Evolutionary conservation across 2,113 vertebrate genomes (phyloP).

Genomic region (Heptranchias perlo): DNA sequence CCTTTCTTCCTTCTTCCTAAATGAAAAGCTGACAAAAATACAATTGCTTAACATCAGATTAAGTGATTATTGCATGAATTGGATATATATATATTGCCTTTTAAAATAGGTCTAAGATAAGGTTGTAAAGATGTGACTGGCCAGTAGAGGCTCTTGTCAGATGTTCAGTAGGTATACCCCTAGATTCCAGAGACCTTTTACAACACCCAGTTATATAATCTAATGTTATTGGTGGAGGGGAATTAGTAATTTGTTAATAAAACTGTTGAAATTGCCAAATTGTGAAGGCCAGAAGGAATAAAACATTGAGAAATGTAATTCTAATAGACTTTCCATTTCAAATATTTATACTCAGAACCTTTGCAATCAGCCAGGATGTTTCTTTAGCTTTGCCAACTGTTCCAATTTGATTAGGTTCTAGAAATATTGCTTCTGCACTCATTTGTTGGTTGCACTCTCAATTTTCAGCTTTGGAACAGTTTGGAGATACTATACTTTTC

Average conservation of each 20-base stretch:
- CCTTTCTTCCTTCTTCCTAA: no score
- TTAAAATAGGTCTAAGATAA: neutral
- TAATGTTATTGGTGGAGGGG: neutral
- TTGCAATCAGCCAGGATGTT: neutral
- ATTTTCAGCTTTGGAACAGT: slow-evolving; percentile 77
- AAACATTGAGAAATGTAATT: neutral
- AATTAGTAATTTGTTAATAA: neutral
- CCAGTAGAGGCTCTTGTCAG: neutral
- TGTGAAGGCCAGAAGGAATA: neutral
- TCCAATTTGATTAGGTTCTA: neutral
- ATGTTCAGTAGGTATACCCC: neutral
- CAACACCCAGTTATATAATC: neutral
- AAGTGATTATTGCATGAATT: neutral
- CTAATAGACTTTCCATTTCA: neutral
- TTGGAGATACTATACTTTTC: slow-evolving; percentile 93
- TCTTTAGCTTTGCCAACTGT: neutral
- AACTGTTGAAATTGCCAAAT: neutral
- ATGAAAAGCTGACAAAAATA: no score
- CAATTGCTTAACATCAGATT: neutral
- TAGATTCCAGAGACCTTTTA: neutral
- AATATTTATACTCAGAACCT: neutral
- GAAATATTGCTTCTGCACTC: neutral
- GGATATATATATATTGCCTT: neutral
- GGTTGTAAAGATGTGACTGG: neutral
- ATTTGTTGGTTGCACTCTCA: slow-evolving; percentile 33